Percentiles rank a stretch among this genome's conserved stretches.
Evolutionary conservation across 35 echinoderm and acorn worm species (phyloP).

Genomic region (Chiridota heheva): DNA sequence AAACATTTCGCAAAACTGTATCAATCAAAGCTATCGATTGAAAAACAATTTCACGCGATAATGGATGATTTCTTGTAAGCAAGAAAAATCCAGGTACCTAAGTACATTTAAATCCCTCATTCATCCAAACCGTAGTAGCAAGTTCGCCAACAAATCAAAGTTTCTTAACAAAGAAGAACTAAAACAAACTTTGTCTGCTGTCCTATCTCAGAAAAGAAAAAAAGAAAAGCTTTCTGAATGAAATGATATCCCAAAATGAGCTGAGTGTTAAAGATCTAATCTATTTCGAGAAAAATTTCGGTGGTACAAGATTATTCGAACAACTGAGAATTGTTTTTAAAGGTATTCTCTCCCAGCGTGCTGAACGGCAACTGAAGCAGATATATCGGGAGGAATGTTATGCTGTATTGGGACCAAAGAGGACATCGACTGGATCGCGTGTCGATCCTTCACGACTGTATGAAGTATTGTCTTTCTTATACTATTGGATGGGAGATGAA

Average conservation of each 20-base stretch:
- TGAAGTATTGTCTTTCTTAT: conserved; percentile 4
- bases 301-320: neutral
- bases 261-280: conserved; percentile 15
- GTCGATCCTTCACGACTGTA: conserved; percentile 4
- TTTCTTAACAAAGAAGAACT: neutral
- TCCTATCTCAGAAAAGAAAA: conserved; percentile 4
- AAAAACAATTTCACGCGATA: neutral
- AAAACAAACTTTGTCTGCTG: neutral
- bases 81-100: neutral
- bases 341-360: neutral
- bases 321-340: neutral
- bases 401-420: conserved; percentile 1
- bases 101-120: neutral
- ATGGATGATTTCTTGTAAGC: neutral
- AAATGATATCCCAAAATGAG: neutral
- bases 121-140: neutral
- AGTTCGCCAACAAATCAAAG: neutral
- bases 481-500: conserved; percentile 13
- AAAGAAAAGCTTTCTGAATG: neutral
- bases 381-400: conserved; percentile 7
- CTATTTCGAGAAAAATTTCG: conserved; percentile 19
- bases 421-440: conserved; percentile 28
- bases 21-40: neutral
- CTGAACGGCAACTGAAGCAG: neutral
- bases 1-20: too few relatives aligned